Conservation (phyloP, 2,888 invertebrate genomes). For the Drosophila siamana region DNA sequence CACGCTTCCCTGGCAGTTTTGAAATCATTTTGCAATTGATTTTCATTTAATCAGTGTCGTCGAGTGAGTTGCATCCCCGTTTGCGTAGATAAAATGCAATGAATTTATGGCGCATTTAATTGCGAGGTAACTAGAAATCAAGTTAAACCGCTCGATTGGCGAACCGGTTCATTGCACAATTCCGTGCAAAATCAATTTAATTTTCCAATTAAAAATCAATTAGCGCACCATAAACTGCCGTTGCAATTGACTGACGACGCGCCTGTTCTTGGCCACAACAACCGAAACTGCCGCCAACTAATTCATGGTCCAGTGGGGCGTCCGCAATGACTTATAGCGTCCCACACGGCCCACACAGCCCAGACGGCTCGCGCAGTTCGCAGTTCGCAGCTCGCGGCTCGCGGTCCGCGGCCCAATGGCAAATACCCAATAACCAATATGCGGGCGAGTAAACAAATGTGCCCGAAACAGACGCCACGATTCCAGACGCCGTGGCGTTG, state of each 20-base stretch:
- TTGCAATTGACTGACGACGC: conserved; percentile 53
- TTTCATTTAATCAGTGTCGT: conserved; percentile 18
- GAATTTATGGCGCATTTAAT: conserved; percentile 58
- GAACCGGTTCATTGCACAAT: conserved; percentile 75
- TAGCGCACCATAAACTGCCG: conserved; percentile 58
- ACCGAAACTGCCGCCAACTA: conserved; percentile 12
- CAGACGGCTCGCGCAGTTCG: conserved; percentile 6
- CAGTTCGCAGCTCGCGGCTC: background rate
- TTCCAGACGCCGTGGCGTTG: conserved; percentile 61
- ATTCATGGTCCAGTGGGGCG: conserved; percentile 36
- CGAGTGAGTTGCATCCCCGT: conserved; percentile 34
- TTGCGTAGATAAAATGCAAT: conserved; percentile 47
- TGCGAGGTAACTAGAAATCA: conserved; percentile 46
- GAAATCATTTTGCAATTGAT: conserved; percentile 30
- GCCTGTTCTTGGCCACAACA: conserved; percentile 29
- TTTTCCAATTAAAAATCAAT: conserved; percentile 74
- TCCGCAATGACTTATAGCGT: conserved; percentile 28
- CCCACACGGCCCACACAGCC: conserved; percentile 4
- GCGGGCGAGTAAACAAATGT: conserved; percentile 46
- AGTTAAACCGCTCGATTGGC: conserved; percentile 21
- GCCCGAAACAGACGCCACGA: conserved; percentile 23
- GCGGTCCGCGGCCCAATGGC: conserved; percentile 5
- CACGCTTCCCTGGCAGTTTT: conserved; percentile 19
- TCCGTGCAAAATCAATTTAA: conserved; percentile 64
- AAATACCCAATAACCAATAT: conserved; percentile 4